Evolutionary conservation across 2,797 vertebrate species (phyloP).

Genomic region (Scarus forsteni): DNA sequence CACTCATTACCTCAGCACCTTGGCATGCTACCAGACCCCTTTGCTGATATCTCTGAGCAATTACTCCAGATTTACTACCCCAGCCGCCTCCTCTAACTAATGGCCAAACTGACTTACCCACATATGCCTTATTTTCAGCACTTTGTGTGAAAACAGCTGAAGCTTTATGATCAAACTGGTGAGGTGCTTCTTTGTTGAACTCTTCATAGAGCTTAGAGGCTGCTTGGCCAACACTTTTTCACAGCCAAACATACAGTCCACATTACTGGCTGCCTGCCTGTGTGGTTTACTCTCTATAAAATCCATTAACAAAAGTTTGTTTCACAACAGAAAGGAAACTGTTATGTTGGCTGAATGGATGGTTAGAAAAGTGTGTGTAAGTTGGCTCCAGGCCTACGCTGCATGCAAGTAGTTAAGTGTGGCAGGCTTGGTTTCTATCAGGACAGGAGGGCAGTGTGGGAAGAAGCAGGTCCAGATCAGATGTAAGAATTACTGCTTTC

Average conservation of each 20-base stretch:
- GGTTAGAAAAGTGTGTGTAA: constrained; percentile 49
- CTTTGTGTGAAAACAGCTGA: constrained; percentile 33
- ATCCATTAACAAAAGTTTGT: constrained; percentile 45
- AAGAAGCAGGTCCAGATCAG: constrained; percentile 49
- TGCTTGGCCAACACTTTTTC: constrained; percentile 39
- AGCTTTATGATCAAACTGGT: constrained; percentile 35
- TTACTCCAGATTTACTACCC: constrained; percentile 70
- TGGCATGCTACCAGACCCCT: constrained; percentile 68
- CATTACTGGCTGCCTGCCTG: constrained; percentile 30
- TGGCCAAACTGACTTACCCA: constrained; percentile 65
- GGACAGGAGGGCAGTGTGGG: constrained; percentile 38
- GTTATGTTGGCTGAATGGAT: constrained; percentile 43
- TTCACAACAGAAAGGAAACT: constrained; percentile 41
- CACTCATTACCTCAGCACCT: constrained; percentile 72
- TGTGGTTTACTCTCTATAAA: constrained; percentile 38
- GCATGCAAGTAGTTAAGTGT: constrained; percentile 34
- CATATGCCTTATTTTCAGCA: constrained; percentile 43
- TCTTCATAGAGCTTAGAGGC: constrained; percentile 42
- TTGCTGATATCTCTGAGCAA: constrained; percentile 73
- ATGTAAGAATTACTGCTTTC: constrained; percentile 40
- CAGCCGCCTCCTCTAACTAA: constrained; percentile 43
- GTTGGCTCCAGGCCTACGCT: constrained; percentile 41
- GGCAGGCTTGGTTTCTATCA: constrained; percentile 43
- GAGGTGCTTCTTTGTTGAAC: constrained; percentile 44
- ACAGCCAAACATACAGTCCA: constrained; percentile 39